A percentile compares a stretch with the other conserved stretches of the same genome.
These are phyloP conservation scores for Axinella damicornis DNA, from an alignment of 37 sponge, comb jelly and placozoan genomes.

Conservation along the genomic window DNA sequence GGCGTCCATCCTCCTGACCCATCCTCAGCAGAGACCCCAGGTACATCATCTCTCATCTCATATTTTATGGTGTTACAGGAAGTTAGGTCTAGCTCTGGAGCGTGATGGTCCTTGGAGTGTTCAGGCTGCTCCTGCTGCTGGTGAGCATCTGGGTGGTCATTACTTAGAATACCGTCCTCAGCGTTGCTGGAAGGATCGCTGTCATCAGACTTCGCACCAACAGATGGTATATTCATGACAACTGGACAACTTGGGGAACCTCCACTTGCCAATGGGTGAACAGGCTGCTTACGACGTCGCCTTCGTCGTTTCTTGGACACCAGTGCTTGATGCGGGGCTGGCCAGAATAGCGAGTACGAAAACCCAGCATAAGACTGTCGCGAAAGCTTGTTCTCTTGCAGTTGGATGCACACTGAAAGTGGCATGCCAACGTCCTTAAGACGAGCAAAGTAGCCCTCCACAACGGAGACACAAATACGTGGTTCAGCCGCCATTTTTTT, in stretches of 20 bases:
- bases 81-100: background rate
- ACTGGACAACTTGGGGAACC: too few relatives aligned
- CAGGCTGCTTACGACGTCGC: background rate
- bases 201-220: too few relatives aligned
- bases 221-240: too few relatives aligned
- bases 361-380: slow-evolving; percentile 9
- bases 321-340: background rate
- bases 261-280: too few relatives aligned
- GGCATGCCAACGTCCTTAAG: slow-evolving; percentile 10
- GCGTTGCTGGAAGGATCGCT: too few relatives aligned
- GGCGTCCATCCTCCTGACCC: slow-evolving; percentile 1
- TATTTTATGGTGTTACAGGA: background rate
- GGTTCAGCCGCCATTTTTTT: slow-evolving; percentile 1
- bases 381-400: background rate
- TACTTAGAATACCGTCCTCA: too few relatives aligned
- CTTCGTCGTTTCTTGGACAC: slow-evolving; percentile 7
- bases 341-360: background rate
- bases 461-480: slow-evolving; percentile 19
- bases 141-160: too few relatives aligned
- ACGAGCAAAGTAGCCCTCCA: background rate
- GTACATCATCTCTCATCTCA: slow-evolving; percentile 22
- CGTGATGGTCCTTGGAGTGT: too few relatives aligned
- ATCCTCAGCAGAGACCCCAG: background rate
- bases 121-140: too few relatives aligned
- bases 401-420: background rate